Percentiles rank a stretch among this genome's conserved stretches.
phyloP scores from a whole-genome alignment of 2,797 vertebrate genomes.

The Tokudaia muenninki region DNA sequence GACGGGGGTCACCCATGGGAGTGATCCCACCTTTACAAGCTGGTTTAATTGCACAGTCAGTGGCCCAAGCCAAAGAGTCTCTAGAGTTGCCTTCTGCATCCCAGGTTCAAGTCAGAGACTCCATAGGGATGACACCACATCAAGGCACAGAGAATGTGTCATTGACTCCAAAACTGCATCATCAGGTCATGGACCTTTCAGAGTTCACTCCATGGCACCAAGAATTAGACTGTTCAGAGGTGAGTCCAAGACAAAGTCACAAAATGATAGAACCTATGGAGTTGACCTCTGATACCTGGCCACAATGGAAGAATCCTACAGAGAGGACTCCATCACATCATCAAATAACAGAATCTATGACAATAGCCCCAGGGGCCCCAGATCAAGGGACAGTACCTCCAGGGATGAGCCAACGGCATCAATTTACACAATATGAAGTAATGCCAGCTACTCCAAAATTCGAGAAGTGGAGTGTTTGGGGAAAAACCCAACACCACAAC shows the following conservation, averaged over 20 bases:
- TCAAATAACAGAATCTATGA: slow-evolving; percentile 42
- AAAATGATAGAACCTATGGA: slow-evolving; percentile 11
- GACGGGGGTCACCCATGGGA: background rate
- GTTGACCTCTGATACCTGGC: background rate
- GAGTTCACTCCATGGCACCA: slow-evolving; percentile 10
- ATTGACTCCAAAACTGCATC: slow-evolving; percentile 8
- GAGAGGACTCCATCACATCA: background rate
- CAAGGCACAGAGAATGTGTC: slow-evolving; percentile 34
- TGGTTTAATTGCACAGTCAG: background rate
- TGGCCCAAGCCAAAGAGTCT: slow-evolving; percentile 46
- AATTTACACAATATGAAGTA: slow-evolving; percentile 51
- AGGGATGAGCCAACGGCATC: slow-evolving; percentile 20
- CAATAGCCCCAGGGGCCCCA: background rate
- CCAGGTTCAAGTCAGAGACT: slow-evolving; percentile 28
- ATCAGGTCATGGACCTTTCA: slow-evolving; percentile 33
- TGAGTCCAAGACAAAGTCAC: slow-evolving; percentile 34
- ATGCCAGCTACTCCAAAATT: background rate
- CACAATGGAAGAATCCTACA: slow-evolving; percentile 35
- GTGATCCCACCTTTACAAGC: background rate
- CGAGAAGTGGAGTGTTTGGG: background rate
- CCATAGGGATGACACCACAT: background rate
- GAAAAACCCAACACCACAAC: background rate
- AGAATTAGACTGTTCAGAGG: slow-evolving; percentile 23
- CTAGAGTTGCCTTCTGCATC: slow-evolving; percentile 29
- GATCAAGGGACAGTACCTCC: slow-evolving; percentile 38